Base-by-base conservation (phyloP, 53 echinoderm and acorn worm species). In the Luidia sarsii region DNA sequence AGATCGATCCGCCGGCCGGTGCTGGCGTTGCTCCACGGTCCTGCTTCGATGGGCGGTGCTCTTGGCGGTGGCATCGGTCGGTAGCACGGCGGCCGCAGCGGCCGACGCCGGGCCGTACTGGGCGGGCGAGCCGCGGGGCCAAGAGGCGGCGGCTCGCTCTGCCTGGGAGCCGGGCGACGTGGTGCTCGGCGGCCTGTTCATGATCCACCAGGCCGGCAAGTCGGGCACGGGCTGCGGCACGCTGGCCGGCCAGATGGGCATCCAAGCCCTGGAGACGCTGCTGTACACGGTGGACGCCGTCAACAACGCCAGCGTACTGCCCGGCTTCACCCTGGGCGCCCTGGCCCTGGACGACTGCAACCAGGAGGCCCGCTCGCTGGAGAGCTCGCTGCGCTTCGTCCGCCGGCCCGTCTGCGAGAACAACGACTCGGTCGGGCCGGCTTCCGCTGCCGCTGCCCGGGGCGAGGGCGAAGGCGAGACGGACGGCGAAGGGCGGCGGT, bases 321-420 rank as follows among this genome's bases (percentile, higher is more conserved):
- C 89, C 2, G 94, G 94, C 66, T 88, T 94, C 71, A 83, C 54
- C 2, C 80, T 94, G n/a, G 94, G 94, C 27, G 82, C 91, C 8
- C 91, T 80, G 15, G 94, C 91, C 10, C 86, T 91, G 30, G 94
- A 94, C 39, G 94, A 94, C 65, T 94, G 94, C 64, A 91, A 88
- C 65, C 91, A 91, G 57, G 94, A 94, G 22, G 85, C 91, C 0
- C 50, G 69, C 32, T 85, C 89, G 20, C 49, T 94, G 38, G 94
- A 92, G 77, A 91, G 89, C 64, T 89, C 92, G 2, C 89, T 94
- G 28, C 81, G 91, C 30, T 94, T 94, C 48, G 89, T 94, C 4
- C 69, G 80, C 24, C 53, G 68, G 13, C 67, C 79, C 8, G 54
- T 79, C 1, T 75, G 79, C 27, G 67, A 86, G 43, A 75, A 65